These are phyloP conservation scores for Agonopterix subpropinquella DNA, from an alignment of 2,888 invertebrate genomes.

Conservation along the genomic window DNA sequence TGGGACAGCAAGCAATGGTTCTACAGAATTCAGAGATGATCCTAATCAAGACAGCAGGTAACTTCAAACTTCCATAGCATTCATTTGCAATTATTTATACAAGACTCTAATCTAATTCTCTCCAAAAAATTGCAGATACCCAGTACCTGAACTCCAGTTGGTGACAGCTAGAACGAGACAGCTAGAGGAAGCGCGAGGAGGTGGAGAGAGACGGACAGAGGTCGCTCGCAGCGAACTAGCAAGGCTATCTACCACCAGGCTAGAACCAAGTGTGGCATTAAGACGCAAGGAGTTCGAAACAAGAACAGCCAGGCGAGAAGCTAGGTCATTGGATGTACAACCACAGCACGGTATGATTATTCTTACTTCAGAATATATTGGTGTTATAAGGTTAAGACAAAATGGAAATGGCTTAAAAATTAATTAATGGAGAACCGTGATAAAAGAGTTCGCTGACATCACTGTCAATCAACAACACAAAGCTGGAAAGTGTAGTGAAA, in stretches of 20 bases:
- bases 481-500: too few species aligned
- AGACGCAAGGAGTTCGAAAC: slow-evolving; percentile 84
- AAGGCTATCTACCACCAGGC: slow-evolving; percentile 78
- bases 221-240: slow-evolving; percentile 81
- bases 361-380: not conserved
- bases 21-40: slow-evolving; percentile 47
- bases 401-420: too few species aligned
- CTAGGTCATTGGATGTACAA: slow-evolving; percentile 65
- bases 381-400: not conserved
- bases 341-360: slow-evolving; percentile 45
- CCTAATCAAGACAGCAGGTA: slow-evolving; percentile 65
- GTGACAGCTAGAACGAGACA: slow-evolving; percentile 85
- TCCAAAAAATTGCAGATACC: slow-evolving; percentile 42
- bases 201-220: slow-evolving; percentile 78
- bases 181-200: slow-evolving; percentile 81
- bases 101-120: not conserved
- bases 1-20: slow-evolving; percentile 62
- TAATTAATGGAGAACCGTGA: too few species aligned
- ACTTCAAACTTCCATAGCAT: slow-evolving; percentile 3
- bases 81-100: not conserved
- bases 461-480: too few species aligned
- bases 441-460: too few species aligned
- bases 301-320: slow-evolving; percentile 57
- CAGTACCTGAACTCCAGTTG: slow-evolving; percentile 75
- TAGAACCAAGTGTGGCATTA: slow-evolving; percentile 85